These are phyloP conservation scores for Galeopterus variegatus DNA, from an alignment of 2,113 vertebrate genomes.

Conservation along the genomic window DNA sequence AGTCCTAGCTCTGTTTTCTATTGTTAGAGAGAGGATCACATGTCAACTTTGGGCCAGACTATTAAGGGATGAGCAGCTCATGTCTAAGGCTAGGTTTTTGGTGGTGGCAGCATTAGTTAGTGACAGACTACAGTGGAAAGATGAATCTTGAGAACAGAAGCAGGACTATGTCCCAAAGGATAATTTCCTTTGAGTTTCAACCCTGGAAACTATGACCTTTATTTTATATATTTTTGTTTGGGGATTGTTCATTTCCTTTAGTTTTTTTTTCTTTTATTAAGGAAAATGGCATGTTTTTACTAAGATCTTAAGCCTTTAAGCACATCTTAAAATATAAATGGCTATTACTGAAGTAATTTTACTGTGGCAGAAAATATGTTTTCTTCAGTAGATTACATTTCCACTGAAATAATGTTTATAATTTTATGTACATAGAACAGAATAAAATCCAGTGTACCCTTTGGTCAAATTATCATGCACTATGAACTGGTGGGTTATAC, in stretches of 20 bases:
- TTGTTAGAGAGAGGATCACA: neutral
- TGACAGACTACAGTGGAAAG: neutral
- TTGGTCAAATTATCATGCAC: neutral
- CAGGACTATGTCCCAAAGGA: neutral
- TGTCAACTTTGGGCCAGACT: neutral
- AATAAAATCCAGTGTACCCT: neutral
- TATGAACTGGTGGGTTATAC: neutral
- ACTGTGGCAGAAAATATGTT: neutral
- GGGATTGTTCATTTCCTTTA: neutral
- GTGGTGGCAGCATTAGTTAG: neutral
- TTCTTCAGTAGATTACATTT: constrained; percentile 34
- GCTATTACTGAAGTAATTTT: constrained; percentile 32
- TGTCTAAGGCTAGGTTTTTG: neutral
- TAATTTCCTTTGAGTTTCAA: constrained; percentile 25
- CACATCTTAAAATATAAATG: constrained; percentile 54
- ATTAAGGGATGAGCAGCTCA: neutral
- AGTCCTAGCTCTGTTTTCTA: neutral
- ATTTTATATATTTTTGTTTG: constrained; percentile 19
- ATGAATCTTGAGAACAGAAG: neutral
- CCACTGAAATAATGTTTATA: constrained; percentile 51
- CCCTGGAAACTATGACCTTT: neutral
- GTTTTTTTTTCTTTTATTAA: constrained; percentile 61
- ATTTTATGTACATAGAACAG: constrained; percentile 26
- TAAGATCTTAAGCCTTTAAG: constrained; percentile 39
- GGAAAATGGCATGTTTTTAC: neutral